A percentile compares a stretch with the other conserved stretches of the same genome.
Conservation (phyloP, 2,113 vertebrate species). For the Donacobius atricapilla region DNA sequence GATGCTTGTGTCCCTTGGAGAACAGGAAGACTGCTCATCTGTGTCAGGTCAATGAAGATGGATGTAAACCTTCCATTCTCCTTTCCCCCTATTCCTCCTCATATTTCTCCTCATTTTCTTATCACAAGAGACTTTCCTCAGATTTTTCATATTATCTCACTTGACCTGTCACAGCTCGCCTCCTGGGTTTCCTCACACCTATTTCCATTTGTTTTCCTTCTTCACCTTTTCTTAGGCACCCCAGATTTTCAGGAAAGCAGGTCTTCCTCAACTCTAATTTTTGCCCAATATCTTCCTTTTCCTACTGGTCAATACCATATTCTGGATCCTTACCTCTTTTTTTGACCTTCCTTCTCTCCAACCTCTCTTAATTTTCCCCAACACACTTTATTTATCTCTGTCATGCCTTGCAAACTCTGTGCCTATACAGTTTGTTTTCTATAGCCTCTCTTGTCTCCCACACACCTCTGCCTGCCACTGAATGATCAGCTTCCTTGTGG, state of each 20-base stretch:
- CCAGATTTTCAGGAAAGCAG: background rate
- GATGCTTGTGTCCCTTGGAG: background rate
- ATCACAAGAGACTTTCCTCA: background rate
- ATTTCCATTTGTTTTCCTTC: background rate
- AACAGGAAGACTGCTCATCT: background rate
- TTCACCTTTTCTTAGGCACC: background rate
- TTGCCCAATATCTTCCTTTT: background rate
- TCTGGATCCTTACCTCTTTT: background rate
- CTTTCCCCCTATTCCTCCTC: background rate
- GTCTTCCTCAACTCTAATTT: background rate
- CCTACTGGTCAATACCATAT: background rate
- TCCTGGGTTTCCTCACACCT: background rate
- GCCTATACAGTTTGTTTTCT: background rate
- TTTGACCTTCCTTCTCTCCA: background rate
- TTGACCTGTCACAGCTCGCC: background rate
- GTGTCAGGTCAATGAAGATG: background rate
- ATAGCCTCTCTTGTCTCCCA: background rate
- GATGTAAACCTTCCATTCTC: background rate
- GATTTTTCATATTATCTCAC: background rate
- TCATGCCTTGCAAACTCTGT: background rate
- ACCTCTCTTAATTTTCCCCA: background rate
- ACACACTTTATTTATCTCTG: background rate
- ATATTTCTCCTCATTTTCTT: background rate
- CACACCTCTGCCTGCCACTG: background rate
- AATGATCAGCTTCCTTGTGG: background rate